These are phyloP conservation scores for Babylonia areolata DNA, from an alignment of 1,140 invertebrate species.

Conservation along the genomic window DNA sequence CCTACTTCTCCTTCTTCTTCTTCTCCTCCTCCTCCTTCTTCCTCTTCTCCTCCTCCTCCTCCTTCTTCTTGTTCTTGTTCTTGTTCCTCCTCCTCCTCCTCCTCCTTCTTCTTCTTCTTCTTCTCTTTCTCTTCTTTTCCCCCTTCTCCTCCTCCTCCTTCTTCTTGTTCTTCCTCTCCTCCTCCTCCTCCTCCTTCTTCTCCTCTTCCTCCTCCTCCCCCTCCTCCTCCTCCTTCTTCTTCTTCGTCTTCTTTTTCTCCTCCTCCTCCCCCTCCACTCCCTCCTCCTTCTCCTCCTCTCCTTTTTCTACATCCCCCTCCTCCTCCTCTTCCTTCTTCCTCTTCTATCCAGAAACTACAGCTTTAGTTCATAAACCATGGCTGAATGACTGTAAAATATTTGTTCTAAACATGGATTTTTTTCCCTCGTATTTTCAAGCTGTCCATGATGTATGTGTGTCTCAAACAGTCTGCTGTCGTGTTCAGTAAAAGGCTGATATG, in stretches of 20 bases:
- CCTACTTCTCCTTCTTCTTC: slow-evolving; percentile 9
- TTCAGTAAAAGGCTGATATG: no score
- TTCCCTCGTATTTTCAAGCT: no score
- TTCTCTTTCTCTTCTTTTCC: neutral
- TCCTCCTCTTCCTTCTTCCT: neutral
- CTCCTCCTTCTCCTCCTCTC: no score
- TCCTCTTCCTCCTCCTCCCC: neutral
- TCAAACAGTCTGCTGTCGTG: no score
- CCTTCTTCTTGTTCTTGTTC: neutral
- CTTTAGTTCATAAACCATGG: no score
- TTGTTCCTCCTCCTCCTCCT: neutral
- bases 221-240: neutral
- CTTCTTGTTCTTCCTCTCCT: neutral
- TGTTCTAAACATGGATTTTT: no score
- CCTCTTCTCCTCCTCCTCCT: neutral
- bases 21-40: neutral
- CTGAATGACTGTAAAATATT: no score
- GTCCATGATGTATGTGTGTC: no score
- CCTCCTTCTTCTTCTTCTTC: neutral
- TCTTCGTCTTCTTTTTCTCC: neutral
- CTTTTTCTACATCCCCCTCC: no score
- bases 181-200: neutral
- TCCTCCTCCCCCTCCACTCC: neutral
- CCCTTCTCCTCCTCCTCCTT: neutral
- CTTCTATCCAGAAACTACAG: no score